A percentile compares a stretch with the other conserved stretches of the same genome.
Evolutionary conservation across 2,888 invertebrate genomes (phyloP).

Genomic region (Callyntrura guangdongensis): DNA sequence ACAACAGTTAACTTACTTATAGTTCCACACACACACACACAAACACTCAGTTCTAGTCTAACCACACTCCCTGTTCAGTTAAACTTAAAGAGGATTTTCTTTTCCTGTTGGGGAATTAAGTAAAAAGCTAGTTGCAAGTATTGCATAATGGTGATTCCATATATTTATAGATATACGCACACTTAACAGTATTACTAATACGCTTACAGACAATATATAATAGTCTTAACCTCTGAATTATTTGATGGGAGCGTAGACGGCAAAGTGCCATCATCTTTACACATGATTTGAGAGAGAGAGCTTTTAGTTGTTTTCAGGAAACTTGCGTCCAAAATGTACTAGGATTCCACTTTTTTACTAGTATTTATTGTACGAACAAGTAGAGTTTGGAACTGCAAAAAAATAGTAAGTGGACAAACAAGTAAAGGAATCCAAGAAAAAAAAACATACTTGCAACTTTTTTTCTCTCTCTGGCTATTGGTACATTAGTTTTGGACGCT

Average conservation of each 20-base stretch:
- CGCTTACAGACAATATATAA: conserved; percentile 51
- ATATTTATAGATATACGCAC: conserved; percentile 20
- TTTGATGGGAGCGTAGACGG: conserved; percentile 47
- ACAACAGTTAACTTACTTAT: conserved; percentile 3
- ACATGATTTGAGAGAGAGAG: conserved; percentile 36
- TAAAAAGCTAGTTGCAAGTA: conserved; percentile 57
- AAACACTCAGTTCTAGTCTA: too few relatives aligned
- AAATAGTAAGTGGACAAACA: neutral
- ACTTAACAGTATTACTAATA: conserved; percentile 39
- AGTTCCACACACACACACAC: neutral
- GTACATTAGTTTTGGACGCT: neutral
- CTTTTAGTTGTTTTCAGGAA: conserved; percentile 6
- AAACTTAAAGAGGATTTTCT: conserved; percentile 55
- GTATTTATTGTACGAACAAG: neutral
- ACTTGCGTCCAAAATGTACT: neutral
- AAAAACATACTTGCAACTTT: neutral
- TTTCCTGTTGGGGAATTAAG: conserved; percentile 63
- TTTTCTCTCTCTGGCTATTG: neutral
- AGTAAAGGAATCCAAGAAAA: neutral
- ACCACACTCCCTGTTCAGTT: neutral
- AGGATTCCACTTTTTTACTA: neutral
- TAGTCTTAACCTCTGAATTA: conserved; percentile 73
- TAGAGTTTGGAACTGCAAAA: neutral
- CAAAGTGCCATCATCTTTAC: conserved; percentile 56
- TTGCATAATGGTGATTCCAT: conserved; percentile 6